phyloP scores from a whole-genome alignment of 1,140 invertebrate species.

The Drosophila varians region DNA sequence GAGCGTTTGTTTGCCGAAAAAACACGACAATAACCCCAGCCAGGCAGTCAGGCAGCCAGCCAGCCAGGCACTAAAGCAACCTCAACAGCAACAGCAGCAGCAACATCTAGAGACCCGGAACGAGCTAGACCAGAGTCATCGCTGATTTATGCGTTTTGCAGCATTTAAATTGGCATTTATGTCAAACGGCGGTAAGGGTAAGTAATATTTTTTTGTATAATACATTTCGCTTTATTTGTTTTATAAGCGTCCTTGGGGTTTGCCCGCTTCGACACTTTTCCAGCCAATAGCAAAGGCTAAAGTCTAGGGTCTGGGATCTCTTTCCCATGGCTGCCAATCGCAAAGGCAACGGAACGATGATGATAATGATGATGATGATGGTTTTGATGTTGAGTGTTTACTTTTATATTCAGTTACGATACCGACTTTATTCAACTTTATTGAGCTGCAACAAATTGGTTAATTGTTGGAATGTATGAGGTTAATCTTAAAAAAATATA shows the following conservation, averaged over 20 bases:
- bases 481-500: neutral
- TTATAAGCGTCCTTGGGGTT: slow-evolving; percentile 72
- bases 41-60: too few relatives aligned
- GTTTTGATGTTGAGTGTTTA: slow-evolving; percentile 13
- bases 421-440: slow-evolving; percentile 38
- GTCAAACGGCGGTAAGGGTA: slow-evolving; percentile 76
- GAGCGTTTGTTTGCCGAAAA: slow-evolving; percentile 71
- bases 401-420: slow-evolving; percentile 19
- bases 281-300: slow-evolving; percentile 14
- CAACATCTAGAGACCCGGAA: slow-evolving; percentile 17
- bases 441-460: slow-evolving; percentile 58
- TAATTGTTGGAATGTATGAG: slow-evolving; percentile 39
- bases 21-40: slow-evolving; percentile 42
- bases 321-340: slow-evolving; percentile 63
- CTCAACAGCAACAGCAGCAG: slow-evolving; percentile 12
- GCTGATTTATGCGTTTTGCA: slow-evolving; percentile 79
- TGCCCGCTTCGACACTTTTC: slow-evolving; percentile 69
- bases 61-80: slow-evolving; percentile 6
- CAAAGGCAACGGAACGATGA: slow-evolving; percentile 11
- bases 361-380: slow-evolving; percentile 33
- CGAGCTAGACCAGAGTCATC: slow-evolving; percentile 21
- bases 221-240: slow-evolving; percentile 79
- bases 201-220: slow-evolving; percentile 69
- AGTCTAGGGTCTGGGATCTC: too few relatives aligned
- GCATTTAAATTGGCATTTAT: slow-evolving; percentile 82